Percentiles rank a stretch among this genome's conserved stretches.
Evolutionary conservation across 2,888 invertebrate species (phyloP).

Genomic region (Sturmia bella): DNA sequence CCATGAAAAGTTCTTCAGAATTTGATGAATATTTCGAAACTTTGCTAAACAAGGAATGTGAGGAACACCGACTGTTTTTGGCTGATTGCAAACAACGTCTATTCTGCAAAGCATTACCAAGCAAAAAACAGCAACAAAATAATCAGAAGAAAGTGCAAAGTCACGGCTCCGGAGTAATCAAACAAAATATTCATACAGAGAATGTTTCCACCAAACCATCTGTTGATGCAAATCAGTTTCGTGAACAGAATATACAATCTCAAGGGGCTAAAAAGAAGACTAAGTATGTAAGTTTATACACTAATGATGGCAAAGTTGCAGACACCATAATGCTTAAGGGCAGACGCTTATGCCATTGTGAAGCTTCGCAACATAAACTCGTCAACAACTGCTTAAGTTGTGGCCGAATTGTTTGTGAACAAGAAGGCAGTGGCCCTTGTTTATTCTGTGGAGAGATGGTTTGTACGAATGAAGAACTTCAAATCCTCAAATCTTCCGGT

Average conservation of each 20-base stretch:
- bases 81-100: conserved; percentile 84
- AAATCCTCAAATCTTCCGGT: conserved; percentile 85
- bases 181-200: conserved; percentile 54
- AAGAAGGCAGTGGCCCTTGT: conserved; percentile 98
- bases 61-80: conserved; percentile 87
- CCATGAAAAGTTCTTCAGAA: conserved; percentile 87
- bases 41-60: conserved; percentile 86
- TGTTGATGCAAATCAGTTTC: conserved; percentile 37
- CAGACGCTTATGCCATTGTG: conserved; percentile 94
- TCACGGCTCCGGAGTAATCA: conserved; percentile 62
- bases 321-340: conserved; percentile 86
- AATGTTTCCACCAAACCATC: conserved; percentile 44
- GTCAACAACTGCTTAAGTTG: conserved; percentile 96
- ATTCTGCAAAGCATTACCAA: conserved; percentile 80
- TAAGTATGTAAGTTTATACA: conserved; percentile 89
- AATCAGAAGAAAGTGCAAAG: conserved; percentile 63
- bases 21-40: conserved; percentile 90
- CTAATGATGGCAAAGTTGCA: conserved; percentile 86
- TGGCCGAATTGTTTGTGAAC: conserved; percentile 96
- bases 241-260: conserved; percentile 63
- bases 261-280: conserved; percentile 84
- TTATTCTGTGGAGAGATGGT: conserved; percentile 95
- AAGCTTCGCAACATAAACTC: conserved; percentile 93
- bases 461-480: conserved; percentile 88
- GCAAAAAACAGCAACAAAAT: conserved; percentile 71